These are phyloP conservation scores for Rhamphomyia laevipes DNA, from an alignment of 2,888 invertebrate genomes.

Conservation along the genomic window DNA sequence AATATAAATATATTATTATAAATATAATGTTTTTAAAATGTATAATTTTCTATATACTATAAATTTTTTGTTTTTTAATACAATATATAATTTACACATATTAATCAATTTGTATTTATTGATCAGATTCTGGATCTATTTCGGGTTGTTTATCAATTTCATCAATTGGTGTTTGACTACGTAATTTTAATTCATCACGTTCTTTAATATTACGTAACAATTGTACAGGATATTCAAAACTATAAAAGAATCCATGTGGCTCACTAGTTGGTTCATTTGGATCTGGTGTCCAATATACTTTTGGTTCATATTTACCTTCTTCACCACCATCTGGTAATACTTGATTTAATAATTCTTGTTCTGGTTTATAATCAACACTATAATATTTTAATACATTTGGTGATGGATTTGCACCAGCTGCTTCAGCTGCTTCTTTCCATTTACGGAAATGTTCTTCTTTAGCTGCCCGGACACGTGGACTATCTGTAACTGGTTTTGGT, in stretches of 20 bases:
- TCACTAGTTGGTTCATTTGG: slow-evolving; percentile 41
- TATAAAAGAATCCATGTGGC: slow-evolving; percentile 63
- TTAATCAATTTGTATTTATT: background rate
- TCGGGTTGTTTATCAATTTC: background rate
- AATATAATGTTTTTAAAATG: no score
- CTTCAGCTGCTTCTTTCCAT: slow-evolving; percentile 54
- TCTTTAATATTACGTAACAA: slow-evolving; percentile 32
- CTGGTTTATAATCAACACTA: slow-evolving; percentile 18
- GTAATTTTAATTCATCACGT: slow-evolving; percentile 29
- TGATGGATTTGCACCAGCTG: slow-evolving; percentile 38
- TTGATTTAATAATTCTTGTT: background rate
- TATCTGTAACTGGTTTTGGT: slow-evolving; percentile 52
- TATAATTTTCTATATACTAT: no score
- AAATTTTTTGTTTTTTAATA: no score
- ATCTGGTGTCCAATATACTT: slow-evolving; percentile 31
- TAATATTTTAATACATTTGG: slow-evolving; percentile 21
- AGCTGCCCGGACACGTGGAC: slow-evolving; percentile 56
- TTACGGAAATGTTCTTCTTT: slow-evolving; percentile 54
- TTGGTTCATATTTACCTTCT: slow-evolving; percentile 27
- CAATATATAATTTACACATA: no score
- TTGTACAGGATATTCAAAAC: slow-evolving; percentile 54
- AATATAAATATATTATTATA: no score
- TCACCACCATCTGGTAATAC: slow-evolving; percentile 24
- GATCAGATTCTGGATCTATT: background rate
- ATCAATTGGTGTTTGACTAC: slow-evolving; percentile 15